Evolutionary conservation across 2,888 invertebrate genomes (phyloP), one percentile per base, ranked within the genome.

Genomic region (Serrognathus titanus): DNA sequence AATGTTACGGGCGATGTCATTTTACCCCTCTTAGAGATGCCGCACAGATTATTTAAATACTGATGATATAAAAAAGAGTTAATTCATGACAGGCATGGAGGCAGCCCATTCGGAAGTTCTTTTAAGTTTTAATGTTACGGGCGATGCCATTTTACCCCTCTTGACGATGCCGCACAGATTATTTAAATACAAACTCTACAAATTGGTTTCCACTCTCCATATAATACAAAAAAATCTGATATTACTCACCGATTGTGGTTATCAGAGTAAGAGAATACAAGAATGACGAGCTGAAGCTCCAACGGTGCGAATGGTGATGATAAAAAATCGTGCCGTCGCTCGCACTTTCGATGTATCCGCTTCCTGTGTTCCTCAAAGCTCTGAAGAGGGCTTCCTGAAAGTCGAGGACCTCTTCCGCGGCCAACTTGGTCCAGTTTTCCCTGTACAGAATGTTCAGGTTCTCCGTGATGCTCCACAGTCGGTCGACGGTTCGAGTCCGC

Each of bases 221-320:
- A 2, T 16, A 16, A 16, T 16, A 16, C 3, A 16, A 16, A 16
- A n/a, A 16, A 16, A 31, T 31, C 24, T 31, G 24, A 6, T 39
- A 5, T 3, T 43, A 79, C 88, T 87, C 78, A 95, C 95, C 95
- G 68, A 95, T 95, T 39, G 95, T 96, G 7, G 95, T 95, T 72
- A 96, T 95, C 64, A 97, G 86, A 12, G 96, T 95, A 66, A 96
- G 82, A 24, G 94, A 94, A 76, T 96, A 97, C 49, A 97, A 83
- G 74, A 96, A 92, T 66, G 94, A 93, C 64, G 92, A 91, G 63
- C 94, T 90, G 77, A 95, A 94, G 47, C 92, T 92, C 94, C 95
- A 96, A 66, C 88, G 83, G 72, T 90, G 88, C 66, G 85, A 53
- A 45, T 68, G 68, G 48, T 75, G 74, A 48, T 70, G 64, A 58